Base-by-base conservation (phyloP, 2,797 vertebrate genomes). In the Rhodeus uyekii region DNA sequence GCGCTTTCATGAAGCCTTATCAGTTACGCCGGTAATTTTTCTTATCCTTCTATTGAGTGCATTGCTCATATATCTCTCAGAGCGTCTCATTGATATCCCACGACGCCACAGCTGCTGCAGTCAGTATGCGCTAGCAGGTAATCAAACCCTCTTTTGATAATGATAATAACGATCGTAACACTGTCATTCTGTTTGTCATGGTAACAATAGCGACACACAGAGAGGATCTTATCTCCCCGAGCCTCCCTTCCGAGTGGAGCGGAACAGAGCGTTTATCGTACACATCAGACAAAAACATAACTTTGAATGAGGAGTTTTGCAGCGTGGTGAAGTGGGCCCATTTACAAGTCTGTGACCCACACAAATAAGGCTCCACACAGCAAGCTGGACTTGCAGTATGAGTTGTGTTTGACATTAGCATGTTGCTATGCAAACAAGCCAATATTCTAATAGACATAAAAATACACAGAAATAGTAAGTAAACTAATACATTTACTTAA, bases 91-190 rank as follows among this genome's bases (percentile, higher is more conserved):
- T 81, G 78, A 71, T 63, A 81, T 81, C 65, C 69, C 73, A 34
- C 74, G 27, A 72, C 64, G 46, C 32, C 39, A 4, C 83, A 81
- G 63, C 78, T 76, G 64, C 71, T 53, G 42, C 55, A 81, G 83
- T 71, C 78, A 69, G 78, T 80, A 77, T 68, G 79, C 72, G 9
- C 76, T 82, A 75, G 68, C 67, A 81, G 80, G 84, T 85, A 82
- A 85, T 85, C 84, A 85, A 73, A 65, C 69, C 68, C 80, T 82
- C 75, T 78, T 82, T 69, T 82, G 80, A 82, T 74, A 78, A 68
- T 48, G 61, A 78, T 85, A 82, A 79, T 73, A 78, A 82, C 76
- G 14, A 67, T 78, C 14, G 13, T 44, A 24, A 60, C 29, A 24
- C 75, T 61, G 80, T 68, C 55, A 68, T 78, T 85, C 69, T 78